phyloP scores from a whole-genome alignment of 1,140 invertebrate genomes.

The Zaprionus tsacasi region DNA sequence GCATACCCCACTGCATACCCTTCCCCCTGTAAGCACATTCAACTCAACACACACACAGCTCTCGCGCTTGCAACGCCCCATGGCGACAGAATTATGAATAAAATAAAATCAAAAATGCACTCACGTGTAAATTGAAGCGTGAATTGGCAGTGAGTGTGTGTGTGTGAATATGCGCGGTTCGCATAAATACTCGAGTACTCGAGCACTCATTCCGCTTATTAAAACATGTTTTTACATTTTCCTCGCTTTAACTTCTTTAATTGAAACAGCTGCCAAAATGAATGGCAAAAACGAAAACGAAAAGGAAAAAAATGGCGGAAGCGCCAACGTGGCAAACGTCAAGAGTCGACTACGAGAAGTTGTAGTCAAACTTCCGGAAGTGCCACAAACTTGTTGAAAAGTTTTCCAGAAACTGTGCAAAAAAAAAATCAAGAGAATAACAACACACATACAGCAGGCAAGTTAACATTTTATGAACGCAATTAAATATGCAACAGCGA shows the following conservation, averaged over 20 bases:
- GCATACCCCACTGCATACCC: background rate
- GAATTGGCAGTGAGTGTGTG: conserved; percentile 30
- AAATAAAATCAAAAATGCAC: conserved; percentile 77
- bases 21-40: conserved; percentile 9
- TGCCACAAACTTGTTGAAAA: conserved; percentile 48
- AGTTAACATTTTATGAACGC: conserved; percentile 31
- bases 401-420: conserved; percentile 16
- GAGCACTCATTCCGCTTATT: background rate
- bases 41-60: background rate
- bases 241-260: conserved; percentile 22
- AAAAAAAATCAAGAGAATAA: background rate
- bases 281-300: background rate
- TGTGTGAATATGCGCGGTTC: background rate
- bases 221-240: conserved; percentile 14
- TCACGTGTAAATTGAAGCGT: conserved; percentile 69
- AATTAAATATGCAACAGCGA: conserved; percentile 45
- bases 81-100: conserved; percentile 56
- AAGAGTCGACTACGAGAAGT: conserved; percentile 15
- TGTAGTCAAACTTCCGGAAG: conserved; percentile 15
- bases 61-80: conserved; percentile 29
- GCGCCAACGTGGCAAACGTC: conserved; percentile 12
- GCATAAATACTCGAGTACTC: conserved; percentile 13
- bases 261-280: conserved; percentile 31
- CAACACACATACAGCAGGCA: background rate
- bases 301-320: conserved; percentile 1